A percentile compares a stretch with the other conserved stretches of the same genome.
Conservation (phyloP, 2,888 invertebrate species). For the Sabatieria punctata region DNA sequence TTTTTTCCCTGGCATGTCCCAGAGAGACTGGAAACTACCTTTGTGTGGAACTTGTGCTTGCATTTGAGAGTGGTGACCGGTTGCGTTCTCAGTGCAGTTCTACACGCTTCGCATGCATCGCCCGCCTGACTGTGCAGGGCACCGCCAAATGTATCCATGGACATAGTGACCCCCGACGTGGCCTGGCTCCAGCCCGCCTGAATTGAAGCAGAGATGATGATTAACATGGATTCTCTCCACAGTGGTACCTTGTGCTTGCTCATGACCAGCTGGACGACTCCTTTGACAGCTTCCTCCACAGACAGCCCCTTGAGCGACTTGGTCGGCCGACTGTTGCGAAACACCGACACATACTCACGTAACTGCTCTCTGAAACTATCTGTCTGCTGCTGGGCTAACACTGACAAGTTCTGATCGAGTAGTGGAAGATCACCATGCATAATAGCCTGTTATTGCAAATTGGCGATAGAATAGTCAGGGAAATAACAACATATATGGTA, state of each 20-base stretch:
- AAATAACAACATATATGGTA: no score
- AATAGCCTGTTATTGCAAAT: no score
- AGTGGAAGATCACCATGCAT: no score
- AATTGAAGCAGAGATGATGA: background rate
- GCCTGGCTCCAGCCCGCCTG: background rate
- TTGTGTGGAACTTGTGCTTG: conserved; percentile 8
- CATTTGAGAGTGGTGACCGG: conserved; percentile 5
- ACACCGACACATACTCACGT: conserved; percentile 7
- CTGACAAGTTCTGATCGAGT: no score
- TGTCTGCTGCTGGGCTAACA: no score
- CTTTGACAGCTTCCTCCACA: conserved; percentile 6
- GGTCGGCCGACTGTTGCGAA: background rate
- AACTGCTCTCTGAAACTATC: conserved; percentile 6
- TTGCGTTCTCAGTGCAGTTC: background rate
- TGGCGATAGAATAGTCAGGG: no score
- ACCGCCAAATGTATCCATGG: background rate
- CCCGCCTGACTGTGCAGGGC: background rate
- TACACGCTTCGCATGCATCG: background rate
- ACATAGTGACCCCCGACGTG: background rate
- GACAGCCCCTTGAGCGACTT: conserved; percentile 6
- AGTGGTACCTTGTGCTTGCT: background rate
- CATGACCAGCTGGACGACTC: background rate
- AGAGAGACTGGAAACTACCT: no score
- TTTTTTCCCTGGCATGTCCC: no score
- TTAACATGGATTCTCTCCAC: background rate